Evolutionary conservation across 2,797 vertebrate species (phyloP).

Genomic region (Coilia nasus): DNA sequence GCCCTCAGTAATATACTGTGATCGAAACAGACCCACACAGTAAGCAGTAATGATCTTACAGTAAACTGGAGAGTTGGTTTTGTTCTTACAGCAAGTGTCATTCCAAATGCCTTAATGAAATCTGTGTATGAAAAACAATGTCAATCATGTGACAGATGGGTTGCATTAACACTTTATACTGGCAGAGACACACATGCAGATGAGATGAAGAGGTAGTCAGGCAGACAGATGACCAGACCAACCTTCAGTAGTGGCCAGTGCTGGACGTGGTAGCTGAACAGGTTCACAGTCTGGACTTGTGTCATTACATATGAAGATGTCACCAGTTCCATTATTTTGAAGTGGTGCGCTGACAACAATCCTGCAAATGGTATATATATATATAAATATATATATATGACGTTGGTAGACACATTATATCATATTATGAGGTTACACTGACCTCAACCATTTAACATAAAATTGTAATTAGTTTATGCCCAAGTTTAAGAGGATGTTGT

Average conservation of each 20-base stretch:
- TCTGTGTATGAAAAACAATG: slow-evolving; percentile 12
- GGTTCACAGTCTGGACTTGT: not conserved
- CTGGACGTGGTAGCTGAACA: not conserved
- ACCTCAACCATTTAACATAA: too few relatives aligned
- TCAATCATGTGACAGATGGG: not conserved
- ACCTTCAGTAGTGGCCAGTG: not conserved
- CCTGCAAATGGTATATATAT: not conserved
- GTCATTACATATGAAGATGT: not conserved
- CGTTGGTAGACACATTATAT: too few relatives aligned
- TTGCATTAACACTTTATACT: not conserved
- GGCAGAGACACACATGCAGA: too few relatives aligned
- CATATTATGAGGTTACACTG: too few relatives aligned
- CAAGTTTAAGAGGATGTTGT: too few relatives aligned
- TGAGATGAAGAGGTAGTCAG: not conserved
- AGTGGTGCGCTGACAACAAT: slow-evolving; percentile 8
- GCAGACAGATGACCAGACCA: not conserved
- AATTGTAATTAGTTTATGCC: too few relatives aligned
- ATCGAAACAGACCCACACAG: not conserved
- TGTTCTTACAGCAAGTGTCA: slow-evolving; percentile 34
- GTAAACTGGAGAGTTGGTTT: slow-evolving; percentile 7
- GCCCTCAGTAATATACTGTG: not conserved
- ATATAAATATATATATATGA: not conserved
- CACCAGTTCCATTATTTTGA: slow-evolving; percentile 1
- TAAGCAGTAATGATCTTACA: slow-evolving; percentile 28
- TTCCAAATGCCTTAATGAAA: slow-evolving; percentile 30